Evolutionary conservation across 1,140 invertebrate species (phyloP).

Genomic region (Nasonia giraulti): DNA sequence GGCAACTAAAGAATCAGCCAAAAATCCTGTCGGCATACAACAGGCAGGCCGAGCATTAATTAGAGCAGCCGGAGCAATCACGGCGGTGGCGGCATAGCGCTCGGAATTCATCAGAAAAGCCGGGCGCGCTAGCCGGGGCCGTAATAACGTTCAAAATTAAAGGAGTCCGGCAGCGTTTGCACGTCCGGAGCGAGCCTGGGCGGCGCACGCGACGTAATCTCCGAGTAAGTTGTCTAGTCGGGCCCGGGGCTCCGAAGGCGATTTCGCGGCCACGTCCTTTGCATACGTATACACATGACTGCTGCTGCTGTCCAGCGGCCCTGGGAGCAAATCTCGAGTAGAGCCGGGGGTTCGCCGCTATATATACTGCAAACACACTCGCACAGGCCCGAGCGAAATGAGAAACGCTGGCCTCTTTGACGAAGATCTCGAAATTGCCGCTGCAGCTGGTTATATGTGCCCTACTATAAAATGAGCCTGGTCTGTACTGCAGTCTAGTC

Average conservation of each 20-base stretch:
- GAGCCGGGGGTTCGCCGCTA: not conserved
- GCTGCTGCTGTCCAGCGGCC: not conserved
- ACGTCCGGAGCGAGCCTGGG: not conserved
- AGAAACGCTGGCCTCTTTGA: constrained; percentile 40
- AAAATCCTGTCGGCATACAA: not conserved
- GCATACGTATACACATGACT: constrained; percentile 5
- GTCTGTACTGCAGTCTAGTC: too few relatives aligned
- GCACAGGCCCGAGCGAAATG: not conserved
- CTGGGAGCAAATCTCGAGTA: constrained; percentile 20
- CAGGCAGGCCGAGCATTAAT: not conserved
- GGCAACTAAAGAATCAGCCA: not conserved
- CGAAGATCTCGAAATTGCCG: constrained; percentile 3
- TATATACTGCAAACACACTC: not conserved
- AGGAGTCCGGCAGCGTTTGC: not conserved
- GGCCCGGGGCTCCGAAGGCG: not conserved
- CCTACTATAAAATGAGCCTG: too few relatives aligned
- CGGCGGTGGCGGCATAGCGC: too few relatives aligned
- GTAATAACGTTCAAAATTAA: constrained; percentile 28
- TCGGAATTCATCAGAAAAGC: constrained; percentile 1
- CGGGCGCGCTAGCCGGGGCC: not conserved
- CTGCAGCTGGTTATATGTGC: not conserved
- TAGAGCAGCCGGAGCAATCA: not conserved
- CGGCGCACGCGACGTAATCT: not conserved
- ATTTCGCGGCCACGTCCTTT: constrained; percentile 6
- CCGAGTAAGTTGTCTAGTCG: not conserved